Conservation (phyloP, 2,113 vertebrate genomes). For the Clarias macrocephalus region DNA sequence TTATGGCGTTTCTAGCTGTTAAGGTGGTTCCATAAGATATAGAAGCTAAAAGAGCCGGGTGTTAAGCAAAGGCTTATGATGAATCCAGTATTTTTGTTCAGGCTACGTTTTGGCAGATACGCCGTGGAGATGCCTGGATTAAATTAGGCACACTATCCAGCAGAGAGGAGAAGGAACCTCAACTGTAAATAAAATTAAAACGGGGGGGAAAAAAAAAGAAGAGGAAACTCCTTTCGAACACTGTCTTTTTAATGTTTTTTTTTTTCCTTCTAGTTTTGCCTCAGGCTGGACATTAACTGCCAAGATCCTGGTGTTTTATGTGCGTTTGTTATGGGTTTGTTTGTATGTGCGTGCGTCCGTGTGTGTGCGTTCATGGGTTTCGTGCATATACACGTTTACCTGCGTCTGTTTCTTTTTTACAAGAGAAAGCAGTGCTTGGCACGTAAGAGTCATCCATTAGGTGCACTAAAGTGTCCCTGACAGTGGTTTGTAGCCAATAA, state of each 20-base stretch:
- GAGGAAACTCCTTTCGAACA: slow-evolving; percentile 72
- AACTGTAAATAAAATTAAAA: slow-evolving; percentile 70
- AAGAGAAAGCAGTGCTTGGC: neutral
- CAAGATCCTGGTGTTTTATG: slow-evolving; percentile 41
- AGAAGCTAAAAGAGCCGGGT: neutral
- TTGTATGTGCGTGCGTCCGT: slow-evolving; percentile 33
- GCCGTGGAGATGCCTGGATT: slow-evolving; percentile 67
- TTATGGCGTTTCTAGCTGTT: too few species aligned
- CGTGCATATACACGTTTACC: slow-evolving; percentile 3
- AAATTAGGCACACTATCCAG: slow-evolving; percentile 75
- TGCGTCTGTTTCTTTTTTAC: slow-evolving; percentile 6
- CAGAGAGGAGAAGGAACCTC: slow-evolving; percentile 69
- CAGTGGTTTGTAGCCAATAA: slow-evolving; percentile 21
- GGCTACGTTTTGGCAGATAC: slow-evolving; percentile 4
- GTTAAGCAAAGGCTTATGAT: neutral
- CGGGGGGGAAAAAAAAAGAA: slow-evolving; percentile 32
- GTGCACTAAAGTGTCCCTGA: slow-evolving; percentile 24
- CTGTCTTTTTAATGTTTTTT: slow-evolving; percentile 8
- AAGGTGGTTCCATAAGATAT: neutral
- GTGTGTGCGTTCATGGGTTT: slow-evolving; percentile 23
- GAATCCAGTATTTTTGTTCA: neutral
- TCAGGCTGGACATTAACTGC: slow-evolving; percentile 46
- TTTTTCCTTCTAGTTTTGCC: slow-evolving; percentile 36
- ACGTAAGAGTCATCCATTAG: slow-evolving; percentile 1
- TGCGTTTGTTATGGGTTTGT: slow-evolving; percentile 38